These are phyloP conservation scores for Athalia circularis DNA, from an alignment of 2,888 invertebrate species.

Conservation along the genomic window DNA sequence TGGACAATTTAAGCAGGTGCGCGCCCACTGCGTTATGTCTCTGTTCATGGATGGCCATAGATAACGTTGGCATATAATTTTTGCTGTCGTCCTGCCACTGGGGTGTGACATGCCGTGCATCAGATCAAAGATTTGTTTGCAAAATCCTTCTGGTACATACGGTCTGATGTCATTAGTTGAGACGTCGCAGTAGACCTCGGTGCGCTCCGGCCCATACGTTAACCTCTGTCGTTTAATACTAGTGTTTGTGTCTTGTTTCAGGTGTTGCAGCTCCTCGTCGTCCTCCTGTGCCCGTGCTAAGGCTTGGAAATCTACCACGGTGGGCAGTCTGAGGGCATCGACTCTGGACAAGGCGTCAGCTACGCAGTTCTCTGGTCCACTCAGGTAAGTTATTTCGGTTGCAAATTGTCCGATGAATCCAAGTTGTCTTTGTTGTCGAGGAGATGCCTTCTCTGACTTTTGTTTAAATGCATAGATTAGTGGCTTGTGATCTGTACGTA, in stretches of 20 bases:
- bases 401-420: slow-evolving; percentile 48
- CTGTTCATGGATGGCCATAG: slow-evolving; percentile 51
- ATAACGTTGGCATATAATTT: slow-evolving; percentile 30
- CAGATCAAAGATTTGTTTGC: not conserved
- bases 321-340: slow-evolving; percentile 46
- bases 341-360: slow-evolving; percentile 52
- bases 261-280: slow-evolving; percentile 46
- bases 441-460: slow-evolving; percentile 39
- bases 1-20: slow-evolving; percentile 63
- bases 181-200: slow-evolving; percentile 50
- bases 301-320: not conserved
- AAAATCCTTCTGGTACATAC: not conserved
- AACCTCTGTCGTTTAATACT: no score
- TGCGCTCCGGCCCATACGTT: no score
- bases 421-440: slow-evolving; percentile 46
- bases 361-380: slow-evolving; percentile 51
- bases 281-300: slow-evolving; percentile 36
- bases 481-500: slow-evolving; percentile 50
- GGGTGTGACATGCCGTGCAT: slow-evolving; percentile 9
- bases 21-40: slow-evolving; percentile 56
- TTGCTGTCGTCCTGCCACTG: not conserved
- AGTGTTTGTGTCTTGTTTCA: not conserved
- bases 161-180: slow-evolving; percentile 46
- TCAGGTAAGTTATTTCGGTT: slow-evolving; percentile 45
- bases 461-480: slow-evolving; percentile 45